Evolutionary conservation across 1,140 invertebrate species (phyloP).

Genomic region (Drosophila pruinosa): DNA sequence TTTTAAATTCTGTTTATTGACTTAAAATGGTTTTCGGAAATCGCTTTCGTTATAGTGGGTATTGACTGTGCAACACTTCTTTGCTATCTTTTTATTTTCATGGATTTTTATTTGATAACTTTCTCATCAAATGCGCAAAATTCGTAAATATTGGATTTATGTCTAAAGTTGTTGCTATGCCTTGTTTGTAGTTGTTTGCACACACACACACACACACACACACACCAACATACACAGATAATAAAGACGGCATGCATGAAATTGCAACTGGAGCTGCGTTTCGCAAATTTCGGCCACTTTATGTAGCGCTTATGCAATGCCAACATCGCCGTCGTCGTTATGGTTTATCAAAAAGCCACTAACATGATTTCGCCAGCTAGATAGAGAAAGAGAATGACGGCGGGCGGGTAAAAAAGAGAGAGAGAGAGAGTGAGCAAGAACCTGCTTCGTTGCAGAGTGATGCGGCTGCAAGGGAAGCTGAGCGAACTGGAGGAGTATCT

Average conservation of each 20-base stretch:
- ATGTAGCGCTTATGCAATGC: constrained; percentile 60
- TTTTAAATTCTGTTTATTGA: too few species aligned
- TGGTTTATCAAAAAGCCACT: constrained; percentile 66
- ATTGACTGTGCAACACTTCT: not conserved
- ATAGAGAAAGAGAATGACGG: not conserved
- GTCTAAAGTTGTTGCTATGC: constrained; percentile 18
- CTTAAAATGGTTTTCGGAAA: too few species aligned
- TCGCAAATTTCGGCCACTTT: constrained; percentile 76
- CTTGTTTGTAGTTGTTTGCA: constrained; percentile 4
- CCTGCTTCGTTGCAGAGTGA: constrained; percentile 26
- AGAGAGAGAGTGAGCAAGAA: constrained; percentile 13
- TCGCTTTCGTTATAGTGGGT: not conserved
- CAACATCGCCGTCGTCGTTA: constrained; percentile 45
- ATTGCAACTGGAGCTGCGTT: constrained; percentile 73
- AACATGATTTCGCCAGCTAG: constrained; percentile 32
- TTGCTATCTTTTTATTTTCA: constrained; percentile 16
- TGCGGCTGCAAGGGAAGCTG: too few species aligned
- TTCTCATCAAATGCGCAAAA: constrained; percentile 29
- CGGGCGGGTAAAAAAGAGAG: not conserved
- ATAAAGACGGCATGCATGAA: constrained; percentile 70
- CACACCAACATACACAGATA: constrained; percentile 5
- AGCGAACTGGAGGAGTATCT: not conserved
- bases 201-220: not conserved
- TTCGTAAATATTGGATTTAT: constrained; percentile 10
- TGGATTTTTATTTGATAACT: constrained; percentile 33